Conservation (phyloP, 2,888 invertebrate genomes). For the Apamea anceps region DNA sequence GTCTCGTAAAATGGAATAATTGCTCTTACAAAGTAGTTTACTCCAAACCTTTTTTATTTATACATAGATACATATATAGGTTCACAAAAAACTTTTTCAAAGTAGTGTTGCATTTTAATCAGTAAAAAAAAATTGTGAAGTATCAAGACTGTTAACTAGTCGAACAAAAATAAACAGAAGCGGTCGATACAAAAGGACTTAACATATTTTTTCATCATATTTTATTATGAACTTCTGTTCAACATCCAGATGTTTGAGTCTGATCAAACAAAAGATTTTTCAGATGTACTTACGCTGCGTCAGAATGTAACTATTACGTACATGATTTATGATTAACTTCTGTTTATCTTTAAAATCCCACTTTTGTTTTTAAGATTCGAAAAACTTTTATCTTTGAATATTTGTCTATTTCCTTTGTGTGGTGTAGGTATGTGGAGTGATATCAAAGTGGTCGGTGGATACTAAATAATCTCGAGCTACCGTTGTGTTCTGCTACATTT, state of each 20-base stretch:
- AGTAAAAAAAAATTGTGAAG: conserved; percentile 65
- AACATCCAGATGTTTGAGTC: conserved; percentile 89
- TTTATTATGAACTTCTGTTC: conserved; percentile 90
- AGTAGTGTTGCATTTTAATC: conserved; percentile 27
- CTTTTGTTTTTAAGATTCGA: conserved; percentile 77
- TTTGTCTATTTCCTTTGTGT: conserved; percentile 69
- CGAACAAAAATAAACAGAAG: conserved; percentile 79
- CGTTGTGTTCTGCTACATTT: conserved; percentile 62
- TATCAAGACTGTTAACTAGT: conserved; percentile 78
- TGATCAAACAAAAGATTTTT: conserved; percentile 90
- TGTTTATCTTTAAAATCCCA: conserved; percentile 84
- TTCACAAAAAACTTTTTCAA: conserved; percentile 25
- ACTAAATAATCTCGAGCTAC: conserved; percentile 55
- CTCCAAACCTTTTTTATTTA: conserved; percentile 23
- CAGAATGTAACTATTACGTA: conserved; percentile 85
- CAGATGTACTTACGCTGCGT: conserved; percentile 83
- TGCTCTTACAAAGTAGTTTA: conserved; percentile 35
- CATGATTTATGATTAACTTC: conserved; percentile 84
- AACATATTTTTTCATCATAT: conserved; percentile 89
- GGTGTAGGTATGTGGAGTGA: conserved; percentile 56
- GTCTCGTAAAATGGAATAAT: conserved; percentile 38
- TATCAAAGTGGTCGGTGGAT: conserved; percentile 63
- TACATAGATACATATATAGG: background rate
- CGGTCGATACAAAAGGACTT: conserved; percentile 90
- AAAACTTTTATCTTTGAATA: conserved; percentile 69